These are phyloP conservation scores for Cantharis rustica DNA, from an alignment of 2,888 invertebrate genomes.

Conservation along the genomic window DNA sequence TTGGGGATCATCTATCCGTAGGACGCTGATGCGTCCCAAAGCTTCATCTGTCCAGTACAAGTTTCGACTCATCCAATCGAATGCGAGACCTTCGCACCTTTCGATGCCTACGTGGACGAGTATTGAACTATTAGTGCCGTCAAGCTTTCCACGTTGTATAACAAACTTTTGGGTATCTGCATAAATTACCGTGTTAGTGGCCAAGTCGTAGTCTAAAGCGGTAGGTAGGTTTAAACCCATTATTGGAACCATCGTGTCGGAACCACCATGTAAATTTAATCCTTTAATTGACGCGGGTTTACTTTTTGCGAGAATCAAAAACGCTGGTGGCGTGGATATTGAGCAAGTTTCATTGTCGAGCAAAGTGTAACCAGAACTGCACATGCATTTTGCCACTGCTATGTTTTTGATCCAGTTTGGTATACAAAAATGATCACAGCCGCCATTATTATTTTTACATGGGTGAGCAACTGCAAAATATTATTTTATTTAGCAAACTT, in stretches of 20 bases:
- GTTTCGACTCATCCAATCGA: slow-evolving; percentile 83
- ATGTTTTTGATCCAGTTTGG: slow-evolving; percentile 63
- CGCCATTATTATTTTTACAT: slow-evolving; percentile 68
- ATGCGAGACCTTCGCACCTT: slow-evolving; percentile 75
- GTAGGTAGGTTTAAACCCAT: slow-evolving; percentile 68
- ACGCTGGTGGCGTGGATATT: slow-evolving; percentile 61
- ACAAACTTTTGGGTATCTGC: slow-evolving; percentile 60
- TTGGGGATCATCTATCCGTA: slow-evolving; percentile 64
- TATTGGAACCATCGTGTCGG: slow-evolving; percentile 72
- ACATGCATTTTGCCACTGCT: slow-evolving; percentile 69
- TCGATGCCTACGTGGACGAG: slow-evolving; percentile 61
- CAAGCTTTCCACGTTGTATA: slow-evolving; percentile 38
- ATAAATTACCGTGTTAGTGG: slow-evolving; percentile 53
- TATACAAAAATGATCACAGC: slow-evolving; percentile 79
- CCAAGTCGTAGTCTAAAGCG: slow-evolving; percentile 71
- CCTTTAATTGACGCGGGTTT: slow-evolving; percentile 75
- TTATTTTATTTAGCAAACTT: no score
- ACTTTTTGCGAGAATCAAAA: slow-evolving; percentile 69
- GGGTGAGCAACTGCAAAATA: slow-evolving; percentile 65
- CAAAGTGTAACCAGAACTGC: slow-evolving; percentile 72
- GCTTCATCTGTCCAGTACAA: slow-evolving; percentile 85
- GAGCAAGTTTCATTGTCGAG: slow-evolving; percentile 65
- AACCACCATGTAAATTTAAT: slow-evolving; percentile 57
- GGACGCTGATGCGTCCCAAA: slow-evolving; percentile 70
- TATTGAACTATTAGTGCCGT: slow-evolving; percentile 34